Conservation (phyloP, 2,113 vertebrate genomes). For the Brienomyrus brachyistius region DNA sequence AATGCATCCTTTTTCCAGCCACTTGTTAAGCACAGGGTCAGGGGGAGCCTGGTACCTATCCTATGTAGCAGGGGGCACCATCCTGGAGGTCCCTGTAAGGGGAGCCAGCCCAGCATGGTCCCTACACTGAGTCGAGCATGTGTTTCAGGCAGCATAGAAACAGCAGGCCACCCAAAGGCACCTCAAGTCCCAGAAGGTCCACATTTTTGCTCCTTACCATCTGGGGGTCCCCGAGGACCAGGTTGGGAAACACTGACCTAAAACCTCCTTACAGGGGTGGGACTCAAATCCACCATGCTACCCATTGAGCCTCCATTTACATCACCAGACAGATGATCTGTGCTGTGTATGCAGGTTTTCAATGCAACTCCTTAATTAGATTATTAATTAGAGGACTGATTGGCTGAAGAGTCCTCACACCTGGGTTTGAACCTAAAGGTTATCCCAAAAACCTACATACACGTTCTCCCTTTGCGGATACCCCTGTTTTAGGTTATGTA, state of each 20-base stretch:
- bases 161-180: too few relatives aligned
- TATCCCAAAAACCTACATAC: too few relatives aligned
- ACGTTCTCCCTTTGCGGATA: too few relatives aligned
- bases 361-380: too few relatives aligned
- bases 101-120: background rate
- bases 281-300: background rate
- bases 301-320: background rate
- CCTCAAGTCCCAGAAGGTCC: too few relatives aligned
- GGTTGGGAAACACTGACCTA: background rate
- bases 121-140: background rate
- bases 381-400: too few relatives aligned
- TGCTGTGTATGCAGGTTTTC: background rate
- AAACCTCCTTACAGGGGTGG: background rate
- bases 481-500: too few relatives aligned
- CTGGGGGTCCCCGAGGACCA: too few relatives aligned
- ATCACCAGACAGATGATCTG: background rate
- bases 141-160: background rate
- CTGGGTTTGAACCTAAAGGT: too few relatives aligned
- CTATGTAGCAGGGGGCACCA: background rate
- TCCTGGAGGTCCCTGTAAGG: background rate
- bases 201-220: too few relatives aligned
- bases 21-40: background rate
- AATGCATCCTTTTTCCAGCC: background rate
- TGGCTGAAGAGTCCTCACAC: too few relatives aligned
- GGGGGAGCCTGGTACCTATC: background rate